Conservation (phyloP, 2,113 vertebrate genomes). For the Orientallactaga bullata region DNA sequence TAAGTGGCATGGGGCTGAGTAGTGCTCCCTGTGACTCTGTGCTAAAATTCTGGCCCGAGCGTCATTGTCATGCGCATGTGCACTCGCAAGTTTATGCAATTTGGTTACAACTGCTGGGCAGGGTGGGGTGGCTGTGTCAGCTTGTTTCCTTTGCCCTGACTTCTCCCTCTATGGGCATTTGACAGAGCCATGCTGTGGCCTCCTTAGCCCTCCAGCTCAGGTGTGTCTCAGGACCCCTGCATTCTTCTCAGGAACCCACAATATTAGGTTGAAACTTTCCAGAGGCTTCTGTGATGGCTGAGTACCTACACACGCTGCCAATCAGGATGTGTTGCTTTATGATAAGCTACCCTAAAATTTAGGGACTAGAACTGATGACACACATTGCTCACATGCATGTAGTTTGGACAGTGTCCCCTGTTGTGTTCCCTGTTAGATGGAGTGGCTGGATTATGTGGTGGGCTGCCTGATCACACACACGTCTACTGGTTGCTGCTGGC, state of each 20-base stretch:
- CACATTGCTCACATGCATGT: background rate
- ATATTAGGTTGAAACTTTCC: conserved; percentile 55
- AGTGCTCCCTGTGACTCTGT: background rate
- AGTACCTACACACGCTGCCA: background rate
- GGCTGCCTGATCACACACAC: background rate
- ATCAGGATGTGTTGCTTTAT: background rate
- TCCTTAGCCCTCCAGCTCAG: background rate
- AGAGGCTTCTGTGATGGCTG: conserved; percentile 13
- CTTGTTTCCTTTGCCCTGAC: background rate
- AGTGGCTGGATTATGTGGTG: background rate
- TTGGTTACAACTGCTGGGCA: background rate
- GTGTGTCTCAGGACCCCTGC: background rate
- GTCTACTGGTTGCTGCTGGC: background rate
- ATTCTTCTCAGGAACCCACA: conserved; percentile 37
- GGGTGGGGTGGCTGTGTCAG: background rate
- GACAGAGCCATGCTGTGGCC: background rate
- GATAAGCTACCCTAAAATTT: conserved; percentile 8
- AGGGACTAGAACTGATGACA: conserved; percentile 26
- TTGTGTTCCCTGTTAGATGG: background rate
- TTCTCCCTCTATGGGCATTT: background rate
- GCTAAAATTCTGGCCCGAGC: background rate
- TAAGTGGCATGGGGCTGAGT: background rate
- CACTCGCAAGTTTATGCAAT: background rate
- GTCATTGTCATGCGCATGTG: background rate
- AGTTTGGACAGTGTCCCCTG: background rate